Percentiles rank a stretch among this genome's conserved stretches.
phyloP scores from a whole-genome alignment of 2,113 vertebrate genomes.

The Pseudonaja textilis region DNA sequence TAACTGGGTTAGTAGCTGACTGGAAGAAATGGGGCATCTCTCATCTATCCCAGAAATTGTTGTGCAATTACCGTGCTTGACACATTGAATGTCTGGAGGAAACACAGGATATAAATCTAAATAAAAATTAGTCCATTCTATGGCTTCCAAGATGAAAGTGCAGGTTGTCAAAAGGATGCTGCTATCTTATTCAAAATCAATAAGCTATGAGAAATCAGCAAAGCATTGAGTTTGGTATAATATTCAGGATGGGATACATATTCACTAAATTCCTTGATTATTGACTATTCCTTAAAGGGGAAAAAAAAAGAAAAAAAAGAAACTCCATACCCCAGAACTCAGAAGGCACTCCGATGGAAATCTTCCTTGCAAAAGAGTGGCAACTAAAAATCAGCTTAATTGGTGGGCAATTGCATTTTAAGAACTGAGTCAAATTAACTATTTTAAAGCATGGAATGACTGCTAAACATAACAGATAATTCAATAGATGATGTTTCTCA shows the following conservation, averaged over 20 bases:
- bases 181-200: conserved; percentile 17
- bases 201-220: conserved; percentile 1
- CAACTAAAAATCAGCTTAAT: conserved; percentile 24
- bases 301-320: too few relatives aligned
- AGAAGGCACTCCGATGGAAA: conserved; percentile 31
- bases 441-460: conserved; percentile 12
- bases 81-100: too few relatives aligned
- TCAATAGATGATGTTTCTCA: conserved; percentile 11
- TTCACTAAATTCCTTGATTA: neutral
- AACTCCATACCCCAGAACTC: neutral
- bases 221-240: conserved; percentile 21
- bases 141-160: neutral
- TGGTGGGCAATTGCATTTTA: neutral
- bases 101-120: neutral
- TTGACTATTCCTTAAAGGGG: neutral
- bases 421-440: conserved; percentile 14
- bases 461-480: conserved; percentile 24
- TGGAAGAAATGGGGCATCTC: neutral
- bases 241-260: conserved; percentile 36
- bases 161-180: neutral
- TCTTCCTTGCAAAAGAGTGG: conserved; percentile 4
- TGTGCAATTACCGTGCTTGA: neutral
- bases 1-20: neutral
- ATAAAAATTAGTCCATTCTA: neutral
- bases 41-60: neutral